Conservation (phyloP, 2,113 vertebrate genomes). For the Hypocryptadius cinnamomeus region DNA sequence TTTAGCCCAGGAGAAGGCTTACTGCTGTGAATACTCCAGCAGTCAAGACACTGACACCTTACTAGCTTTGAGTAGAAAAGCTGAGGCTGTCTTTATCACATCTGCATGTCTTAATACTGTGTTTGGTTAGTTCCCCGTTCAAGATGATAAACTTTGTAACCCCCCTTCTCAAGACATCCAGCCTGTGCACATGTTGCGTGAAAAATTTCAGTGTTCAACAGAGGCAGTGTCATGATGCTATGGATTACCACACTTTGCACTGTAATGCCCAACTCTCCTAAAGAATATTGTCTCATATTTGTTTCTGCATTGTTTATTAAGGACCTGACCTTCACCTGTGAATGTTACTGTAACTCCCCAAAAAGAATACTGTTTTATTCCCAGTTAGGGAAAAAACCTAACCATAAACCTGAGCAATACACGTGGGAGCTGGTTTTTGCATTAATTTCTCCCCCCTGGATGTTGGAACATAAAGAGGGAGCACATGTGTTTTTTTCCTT, state of each 20-base stretch:
- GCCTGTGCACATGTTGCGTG: background rate
- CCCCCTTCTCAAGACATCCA: background rate
- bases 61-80: background rate
- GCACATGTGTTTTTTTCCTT: conserved; percentile 26
- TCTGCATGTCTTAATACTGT: accelerated
- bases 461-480: background rate
- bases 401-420: background rate
- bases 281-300: background rate
- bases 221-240: background rate
- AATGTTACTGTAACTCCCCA: background rate
- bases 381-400: background rate
- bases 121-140: background rate
- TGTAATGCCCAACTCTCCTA: background rate
- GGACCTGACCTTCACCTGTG: background rate
- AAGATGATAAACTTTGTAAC: background rate
- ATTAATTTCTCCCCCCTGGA: conserved; percentile 5
- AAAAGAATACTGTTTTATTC: background rate
- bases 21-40: background rate
- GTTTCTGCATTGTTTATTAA: background rate
- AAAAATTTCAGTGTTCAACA: background rate
- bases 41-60: background rate
- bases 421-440: background rate
- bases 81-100: background rate
- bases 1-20: background rate
- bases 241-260: background rate